Base-by-base conservation (phyloP, 2,888 invertebrate species). In the Scaeva pyrastri region DNA sequence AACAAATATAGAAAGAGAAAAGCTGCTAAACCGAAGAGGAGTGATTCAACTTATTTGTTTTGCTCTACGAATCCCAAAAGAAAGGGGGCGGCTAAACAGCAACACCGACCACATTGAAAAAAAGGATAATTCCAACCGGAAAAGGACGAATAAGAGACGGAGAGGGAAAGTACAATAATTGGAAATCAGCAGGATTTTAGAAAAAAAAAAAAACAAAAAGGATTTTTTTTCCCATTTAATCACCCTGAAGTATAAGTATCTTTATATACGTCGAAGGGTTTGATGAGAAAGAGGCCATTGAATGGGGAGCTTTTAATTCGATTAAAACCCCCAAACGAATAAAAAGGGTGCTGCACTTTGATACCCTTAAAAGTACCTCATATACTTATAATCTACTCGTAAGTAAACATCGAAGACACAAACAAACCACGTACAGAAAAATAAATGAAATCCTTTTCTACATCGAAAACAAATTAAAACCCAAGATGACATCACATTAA, bases 101-200 rank as follows among this genome's bases (percentile, higher is more conserved):
- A 39, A 58, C 19, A 26, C 14, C 56, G 31, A n/a, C 16, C 39
- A 39, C 36, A 39, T 23, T 2, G 56, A 62, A 60, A 55, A 12
- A 73, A 73, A 84, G 74, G 70, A 74, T 62, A 82, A 55, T 52
- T 43, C 60, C 43, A 48, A 76, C 39, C 58, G 76, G 21, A 66
- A 31, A 31, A 52, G 75, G 52, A 26, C 21, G 31, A 5, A 60
- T 19, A 75, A 79, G 70, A 79, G 70, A 43, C 48, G 66, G 45
- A 74, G 79, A 62, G 83, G n/a, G n/a, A n/a, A n/a, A n/a, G n/a
- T n/a, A n/a, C 60, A 77, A 81, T 85, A 85, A 85, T 85, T 85
- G 85, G 76, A 85, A 85, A 85, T 85, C 81, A 85, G 81, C 81
- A 81, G 76, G 81, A 76, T 77, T 77, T 45, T 36, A 50, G 21